phyloP scores from a whole-genome alignment of 2,797 vertebrate genomes.

The Ibycter americanus region DNA sequence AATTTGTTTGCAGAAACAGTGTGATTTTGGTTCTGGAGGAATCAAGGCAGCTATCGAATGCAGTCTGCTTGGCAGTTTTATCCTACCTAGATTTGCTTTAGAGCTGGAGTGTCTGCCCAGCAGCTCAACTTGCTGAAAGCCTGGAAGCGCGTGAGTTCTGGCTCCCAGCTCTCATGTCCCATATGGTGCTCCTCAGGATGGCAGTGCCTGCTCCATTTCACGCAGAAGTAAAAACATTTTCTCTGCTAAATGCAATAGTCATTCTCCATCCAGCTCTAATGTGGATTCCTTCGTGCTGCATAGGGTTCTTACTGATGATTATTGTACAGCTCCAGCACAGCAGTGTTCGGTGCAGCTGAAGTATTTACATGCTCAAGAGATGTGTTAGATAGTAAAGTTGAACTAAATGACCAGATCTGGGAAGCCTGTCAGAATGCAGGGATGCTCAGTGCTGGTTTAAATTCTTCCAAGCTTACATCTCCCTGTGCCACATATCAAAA shows the following conservation, averaged over 20 bases:
- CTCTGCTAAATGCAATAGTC: not conserved
- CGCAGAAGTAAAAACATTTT: not conserved
- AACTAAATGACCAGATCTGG: not conserved
- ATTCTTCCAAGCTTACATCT: not conserved
- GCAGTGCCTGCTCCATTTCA: not conserved
- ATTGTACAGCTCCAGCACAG: not conserved
- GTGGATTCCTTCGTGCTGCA: not conserved
- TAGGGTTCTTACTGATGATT: not conserved
- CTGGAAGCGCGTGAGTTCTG: not conserved
- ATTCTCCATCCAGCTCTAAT: not conserved
- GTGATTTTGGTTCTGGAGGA: not conserved
- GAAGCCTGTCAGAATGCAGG: not conserved
- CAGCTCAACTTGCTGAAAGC: not conserved
- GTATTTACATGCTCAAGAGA: not conserved
- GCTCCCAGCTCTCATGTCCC: slow-evolving; percentile 31
- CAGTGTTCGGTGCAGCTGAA: not conserved
- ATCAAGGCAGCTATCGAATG: not conserved
- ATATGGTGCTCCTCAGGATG: slow-evolving; percentile 40
- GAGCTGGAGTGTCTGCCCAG: not conserved
- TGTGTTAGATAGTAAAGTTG: not conserved
- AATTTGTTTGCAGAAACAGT: slow-evolving; percentile 18
- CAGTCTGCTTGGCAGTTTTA: not conserved
- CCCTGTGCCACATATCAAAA: not conserved
- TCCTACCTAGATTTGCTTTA: not conserved
- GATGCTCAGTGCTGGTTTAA: not conserved